phyloP scores from a whole-genome alignment of 2,797 vertebrate species.

The Alauda arvensis region DNA sequence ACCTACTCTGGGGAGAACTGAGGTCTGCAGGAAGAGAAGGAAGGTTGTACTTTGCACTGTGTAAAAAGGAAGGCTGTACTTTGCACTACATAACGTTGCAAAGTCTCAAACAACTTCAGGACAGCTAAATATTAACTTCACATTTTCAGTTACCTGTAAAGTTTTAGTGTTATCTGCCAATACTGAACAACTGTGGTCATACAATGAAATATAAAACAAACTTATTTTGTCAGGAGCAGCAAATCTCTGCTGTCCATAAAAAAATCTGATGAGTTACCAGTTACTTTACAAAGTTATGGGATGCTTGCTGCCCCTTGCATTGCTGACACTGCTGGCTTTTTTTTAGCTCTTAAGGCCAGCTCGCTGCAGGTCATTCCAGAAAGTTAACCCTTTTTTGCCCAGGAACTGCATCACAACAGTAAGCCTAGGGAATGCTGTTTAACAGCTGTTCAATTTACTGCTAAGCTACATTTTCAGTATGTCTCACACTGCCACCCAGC shows the following conservation, averaged over 20 bases:
- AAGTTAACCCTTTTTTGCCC: background rate
- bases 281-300: background rate
- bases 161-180: background rate
- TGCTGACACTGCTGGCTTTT: background rate
- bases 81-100: background rate
- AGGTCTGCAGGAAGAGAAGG: background rate
- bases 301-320: background rate
- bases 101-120: background rate
- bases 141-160: background rate
- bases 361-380: background rate
- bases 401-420: background rate
- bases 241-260: background rate
- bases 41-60: background rate
- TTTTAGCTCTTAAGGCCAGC: background rate
- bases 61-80: background rate
- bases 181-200: background rate
- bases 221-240: background rate
- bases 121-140: slow-evolving; percentile 15
- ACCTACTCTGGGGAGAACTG: background rate
- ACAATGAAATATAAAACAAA: background rate
- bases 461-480: background rate
- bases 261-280: background rate
- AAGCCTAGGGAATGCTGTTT: background rate
- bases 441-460: background rate
- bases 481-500: background rate